Conservation (phyloP, 2,113 vertebrate species). For the Lasiurus cinereus region DNA sequence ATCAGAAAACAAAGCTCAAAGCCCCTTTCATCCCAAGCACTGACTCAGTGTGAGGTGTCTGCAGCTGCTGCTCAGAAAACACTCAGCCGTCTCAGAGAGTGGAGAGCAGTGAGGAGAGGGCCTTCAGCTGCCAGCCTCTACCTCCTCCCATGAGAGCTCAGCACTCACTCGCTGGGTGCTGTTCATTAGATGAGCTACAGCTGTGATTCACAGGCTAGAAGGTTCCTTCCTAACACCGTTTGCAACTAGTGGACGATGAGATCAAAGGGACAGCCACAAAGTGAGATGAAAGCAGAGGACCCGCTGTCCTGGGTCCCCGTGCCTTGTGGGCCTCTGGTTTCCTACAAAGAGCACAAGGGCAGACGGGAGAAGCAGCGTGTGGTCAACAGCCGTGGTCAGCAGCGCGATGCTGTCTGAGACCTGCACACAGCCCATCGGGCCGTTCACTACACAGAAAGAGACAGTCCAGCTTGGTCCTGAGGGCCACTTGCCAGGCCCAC, state of each 20-base stretch:
- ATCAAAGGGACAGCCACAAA: not conserved
- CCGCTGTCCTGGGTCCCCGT: not conserved
- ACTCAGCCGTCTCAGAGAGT: rapidly evolving
- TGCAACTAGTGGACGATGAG: not conserved
- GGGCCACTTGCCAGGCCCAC: not conserved
- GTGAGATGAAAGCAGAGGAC: slow-evolving; percentile 18
- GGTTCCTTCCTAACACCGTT: not conserved
- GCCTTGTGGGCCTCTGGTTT: not conserved
- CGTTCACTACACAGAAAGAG: not conserved
- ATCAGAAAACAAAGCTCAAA: not conserved
- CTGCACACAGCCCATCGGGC: not conserved
- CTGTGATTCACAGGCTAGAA: not conserved
- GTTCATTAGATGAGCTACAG: not conserved
- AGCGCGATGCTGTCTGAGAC: not conserved
- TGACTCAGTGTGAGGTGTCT: not conserved
- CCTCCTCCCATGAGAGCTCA: rapidly evolving
- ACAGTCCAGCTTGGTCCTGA: not conserved
- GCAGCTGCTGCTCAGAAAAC: not conserved
- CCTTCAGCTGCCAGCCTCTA: not conserved
- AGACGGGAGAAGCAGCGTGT: not conserved
- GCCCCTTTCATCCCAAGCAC: not conserved
- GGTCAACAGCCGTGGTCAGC: not conserved
- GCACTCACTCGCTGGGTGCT: not conserved
- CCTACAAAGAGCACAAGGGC: not conserved
- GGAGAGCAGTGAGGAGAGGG: not conserved